These are phyloP conservation scores for Coelinius sp. DNA, from an alignment of 2,888 invertebrate species.

Conservation along the genomic window DNA sequence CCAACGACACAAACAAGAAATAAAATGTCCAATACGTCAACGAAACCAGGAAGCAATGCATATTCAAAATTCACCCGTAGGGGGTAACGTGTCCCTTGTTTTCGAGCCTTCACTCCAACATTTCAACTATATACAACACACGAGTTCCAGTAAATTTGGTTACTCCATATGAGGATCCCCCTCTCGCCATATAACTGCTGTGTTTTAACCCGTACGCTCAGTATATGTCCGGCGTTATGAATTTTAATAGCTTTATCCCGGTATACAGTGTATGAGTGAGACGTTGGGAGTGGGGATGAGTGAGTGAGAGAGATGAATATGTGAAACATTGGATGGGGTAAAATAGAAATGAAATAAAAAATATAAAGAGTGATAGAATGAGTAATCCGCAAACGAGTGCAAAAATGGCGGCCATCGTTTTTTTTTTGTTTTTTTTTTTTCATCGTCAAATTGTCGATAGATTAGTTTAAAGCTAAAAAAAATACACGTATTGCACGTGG, in stretches of 20 bases:
- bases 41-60: slow-evolving; percentile 66
- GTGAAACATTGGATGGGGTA: slow-evolving; percentile 31
- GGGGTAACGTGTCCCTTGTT: slow-evolving; percentile 54
- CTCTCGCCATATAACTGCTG: slow-evolving; percentile 50
- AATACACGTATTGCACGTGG: slow-evolving; percentile 28
- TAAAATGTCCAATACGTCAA: slow-evolving; percentile 40
- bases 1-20: slow-evolving; percentile 17
- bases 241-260: slow-evolving; percentile 70
- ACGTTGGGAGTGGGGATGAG: slow-evolving; percentile 41
- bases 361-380: slow-evolving; percentile 27
- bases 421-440: slow-evolving; percentile 59
- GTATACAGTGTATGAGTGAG: slow-evolving; percentile 52
- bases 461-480: slow-evolving; percentile 67
- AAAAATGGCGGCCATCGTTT: slow-evolving; percentile 64
- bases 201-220: slow-evolving; percentile 63
- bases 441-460: slow-evolving; percentile 69
- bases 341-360: slow-evolving; percentile 16
- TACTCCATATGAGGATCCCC: slow-evolving; percentile 64
- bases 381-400: slow-evolving; percentile 45
- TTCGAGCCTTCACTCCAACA: slow-evolving; percentile 45
- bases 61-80: slow-evolving; percentile 69
- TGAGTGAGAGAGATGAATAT: slow-evolving; percentile 13
- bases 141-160: slow-evolving; percentile 66
- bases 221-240: slow-evolving; percentile 71
- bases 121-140: background rate